phyloP scores from a whole-genome alignment of 2,113 vertebrate genomes.

The Thamnaconus septentrionalis region DNA sequence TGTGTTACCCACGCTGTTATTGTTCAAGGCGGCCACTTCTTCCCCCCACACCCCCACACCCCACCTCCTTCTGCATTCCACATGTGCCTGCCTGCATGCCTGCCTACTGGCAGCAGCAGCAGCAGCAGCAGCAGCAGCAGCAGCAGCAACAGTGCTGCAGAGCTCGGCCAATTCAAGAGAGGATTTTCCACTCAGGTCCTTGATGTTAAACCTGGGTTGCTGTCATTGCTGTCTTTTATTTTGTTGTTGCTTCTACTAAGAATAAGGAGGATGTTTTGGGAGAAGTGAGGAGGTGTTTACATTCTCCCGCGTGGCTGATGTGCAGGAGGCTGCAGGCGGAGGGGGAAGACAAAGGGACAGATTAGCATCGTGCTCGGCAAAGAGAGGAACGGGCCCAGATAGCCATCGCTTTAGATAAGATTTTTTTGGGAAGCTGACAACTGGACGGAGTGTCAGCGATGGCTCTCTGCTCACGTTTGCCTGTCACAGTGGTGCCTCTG shows the following conservation, averaged over 20 bases:
- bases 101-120: constrained; percentile 22
- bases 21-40: constrained; percentile 54
- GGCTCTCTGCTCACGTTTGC: too few species aligned
- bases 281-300: constrained; percentile 9
- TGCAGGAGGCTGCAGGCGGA: constrained; percentile 27
- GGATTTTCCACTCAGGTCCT: not conserved
- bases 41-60: too few species aligned
- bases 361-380: constrained; percentile 27
- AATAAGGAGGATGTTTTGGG: not conserved
- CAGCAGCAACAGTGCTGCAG: constrained; percentile 40
- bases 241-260: not conserved
- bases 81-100: constrained; percentile 42
- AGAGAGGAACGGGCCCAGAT: constrained; percentile 4
- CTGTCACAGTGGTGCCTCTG: too few species aligned
- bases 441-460: too few species aligned
- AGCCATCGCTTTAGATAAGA: not conserved
- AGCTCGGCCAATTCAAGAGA: constrained; percentile 19
- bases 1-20: constrained; percentile 44
- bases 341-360: constrained; percentile 38
- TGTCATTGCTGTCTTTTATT: not conserved
- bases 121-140: constrained; percentile 27
- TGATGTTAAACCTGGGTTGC: too few species aligned
- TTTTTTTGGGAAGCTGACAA: not conserved
- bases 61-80: constrained; percentile 53
- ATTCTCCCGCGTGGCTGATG: constrained; percentile 28